A percentile compares a stretch with the other conserved stretches of the same genome.
Evolutionary conservation across 2,888 invertebrate species (phyloP).

Genomic region (Drosophila melanosoma): DNA sequence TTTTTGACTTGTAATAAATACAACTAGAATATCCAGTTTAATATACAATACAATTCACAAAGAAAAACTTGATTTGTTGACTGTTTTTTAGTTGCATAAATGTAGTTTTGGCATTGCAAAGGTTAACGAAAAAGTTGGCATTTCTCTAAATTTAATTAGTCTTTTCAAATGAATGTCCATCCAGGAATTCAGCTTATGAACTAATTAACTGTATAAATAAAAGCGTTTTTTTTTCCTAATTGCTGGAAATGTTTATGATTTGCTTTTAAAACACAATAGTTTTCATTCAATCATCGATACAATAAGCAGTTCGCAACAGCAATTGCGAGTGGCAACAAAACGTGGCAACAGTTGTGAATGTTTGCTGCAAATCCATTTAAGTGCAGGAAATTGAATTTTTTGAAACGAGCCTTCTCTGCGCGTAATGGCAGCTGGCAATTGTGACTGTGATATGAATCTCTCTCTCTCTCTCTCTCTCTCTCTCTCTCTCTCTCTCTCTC

Average conservation of each 20-base stretch:
- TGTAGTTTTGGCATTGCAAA: background rate
- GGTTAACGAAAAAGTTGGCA: no score
- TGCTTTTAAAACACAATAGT: slow-evolving; percentile 18
- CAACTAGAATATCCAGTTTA: background rate
- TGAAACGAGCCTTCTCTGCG: slow-evolving; percentile 34
- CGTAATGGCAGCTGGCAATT: slow-evolving; percentile 20
- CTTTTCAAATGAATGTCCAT: rapidly evolving
- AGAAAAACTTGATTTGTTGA: background rate
- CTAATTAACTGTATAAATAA: background rate
- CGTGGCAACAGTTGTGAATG: slow-evolving; percentile 38
- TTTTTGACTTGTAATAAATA: background rate
- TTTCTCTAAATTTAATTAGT: background rate
- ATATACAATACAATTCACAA: background rate
- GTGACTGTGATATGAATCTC: slow-evolving; percentile 34
- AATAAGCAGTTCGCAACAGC: slow-evolving; percentile 21
- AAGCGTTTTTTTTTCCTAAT: slow-evolving; percentile 5
- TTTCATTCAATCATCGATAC: slow-evolving; percentile 43
- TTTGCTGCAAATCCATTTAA: slow-evolving; percentile 70
- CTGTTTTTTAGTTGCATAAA: background rate
- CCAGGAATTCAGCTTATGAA: background rate
- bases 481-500: background rate
- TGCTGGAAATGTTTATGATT: slow-evolving; percentile 10
- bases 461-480: background rate
- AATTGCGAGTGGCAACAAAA: slow-evolving; percentile 30
- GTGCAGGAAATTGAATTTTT: slow-evolving; percentile 77